Evolutionary conservation across 2,888 invertebrate species (phyloP).

Genomic region (Lysandra bellargus): DNA sequence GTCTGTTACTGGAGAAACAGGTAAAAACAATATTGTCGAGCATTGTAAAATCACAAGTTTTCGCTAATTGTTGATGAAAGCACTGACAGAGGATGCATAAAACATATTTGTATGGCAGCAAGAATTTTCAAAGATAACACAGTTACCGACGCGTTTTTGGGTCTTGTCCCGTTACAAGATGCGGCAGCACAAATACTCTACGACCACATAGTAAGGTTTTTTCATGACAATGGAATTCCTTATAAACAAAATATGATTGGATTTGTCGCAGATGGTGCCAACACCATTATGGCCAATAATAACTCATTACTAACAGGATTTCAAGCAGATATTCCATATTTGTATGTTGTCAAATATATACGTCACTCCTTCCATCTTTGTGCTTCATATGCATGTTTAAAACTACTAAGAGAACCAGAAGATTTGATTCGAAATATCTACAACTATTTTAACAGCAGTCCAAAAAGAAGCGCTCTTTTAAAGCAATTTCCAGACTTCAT

Average conservation of each 20-base stretch:
- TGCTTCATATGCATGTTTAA: slow-evolving; percentile 40
- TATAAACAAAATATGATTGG: slow-evolving; percentile 41
- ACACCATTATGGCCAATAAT: slow-evolving; percentile 39
- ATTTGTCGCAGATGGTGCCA: slow-evolving; percentile 39
- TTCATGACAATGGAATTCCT: not conserved
- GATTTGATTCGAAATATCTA: not conserved
- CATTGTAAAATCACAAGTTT: slow-evolving; percentile 30
- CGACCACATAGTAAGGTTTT: not conserved
- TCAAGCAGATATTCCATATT: slow-evolving; percentile 38
- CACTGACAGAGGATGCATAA: slow-evolving; percentile 39
- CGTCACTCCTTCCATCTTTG: slow-evolving; percentile 42
- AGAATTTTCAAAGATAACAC: slow-evolving; percentile 32
- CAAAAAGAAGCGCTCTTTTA: not conserved
- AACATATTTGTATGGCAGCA: slow-evolving; percentile 40
- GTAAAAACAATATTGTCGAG: no score
- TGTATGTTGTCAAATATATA: slow-evolving; percentile 43
- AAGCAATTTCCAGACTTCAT: no score
- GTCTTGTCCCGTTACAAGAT: no score
- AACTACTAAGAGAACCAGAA: not conserved
- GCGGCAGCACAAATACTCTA: no score
- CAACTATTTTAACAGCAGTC: not conserved
- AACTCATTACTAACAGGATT: slow-evolving; percentile 39
- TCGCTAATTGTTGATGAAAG: slow-evolving; percentile 39
- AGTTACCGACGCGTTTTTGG: not conserved
- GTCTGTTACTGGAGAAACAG: no score